phyloP scores from a whole-genome alignment of 2,888 invertebrate species.

The Dione juno region DNA sequence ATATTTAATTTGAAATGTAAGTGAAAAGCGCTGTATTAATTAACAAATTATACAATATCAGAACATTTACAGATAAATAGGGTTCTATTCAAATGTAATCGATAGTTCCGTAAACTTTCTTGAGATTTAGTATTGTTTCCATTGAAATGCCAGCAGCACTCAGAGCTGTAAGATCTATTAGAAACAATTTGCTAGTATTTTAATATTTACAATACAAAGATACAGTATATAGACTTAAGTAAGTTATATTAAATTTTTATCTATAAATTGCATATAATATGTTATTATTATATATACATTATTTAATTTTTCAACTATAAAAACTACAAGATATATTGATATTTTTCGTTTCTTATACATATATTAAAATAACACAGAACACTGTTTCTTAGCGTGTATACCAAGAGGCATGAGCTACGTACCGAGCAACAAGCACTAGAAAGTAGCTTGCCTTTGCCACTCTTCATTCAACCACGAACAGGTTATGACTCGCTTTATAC shows the following conservation, averaged over 20 bases:
- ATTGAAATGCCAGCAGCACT: constrained; percentile 43
- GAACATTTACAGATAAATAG: constrained; percentile 30
- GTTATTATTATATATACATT: no score
- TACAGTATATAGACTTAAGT: no score
- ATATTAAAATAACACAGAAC: background rate
- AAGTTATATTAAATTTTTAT: no score
- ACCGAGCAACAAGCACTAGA: constrained; percentile 59
- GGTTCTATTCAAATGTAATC: constrained; percentile 40
- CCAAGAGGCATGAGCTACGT: background rate
- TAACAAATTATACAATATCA: background rate
- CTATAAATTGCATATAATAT: no score
- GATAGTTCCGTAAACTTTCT: constrained; percentile 46
- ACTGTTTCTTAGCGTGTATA: background rate
- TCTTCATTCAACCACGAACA: constrained; percentile 81
- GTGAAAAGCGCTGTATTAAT: no score
- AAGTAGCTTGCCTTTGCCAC: constrained; percentile 77
- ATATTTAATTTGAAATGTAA: background rate
- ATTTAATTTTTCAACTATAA: no score
- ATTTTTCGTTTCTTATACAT: background rate
- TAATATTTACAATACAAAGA: background rate
- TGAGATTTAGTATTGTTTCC: constrained; percentile 46
- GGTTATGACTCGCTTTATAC: constrained; percentile 74
- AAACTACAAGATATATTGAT: no score
- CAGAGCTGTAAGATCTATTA: constrained; percentile 44
- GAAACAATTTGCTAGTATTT: constrained; percentile 42